Base-by-base conservation (phyloP, 2,113 vertebrate species). In the Gnathonemus longibarbis region DNA sequence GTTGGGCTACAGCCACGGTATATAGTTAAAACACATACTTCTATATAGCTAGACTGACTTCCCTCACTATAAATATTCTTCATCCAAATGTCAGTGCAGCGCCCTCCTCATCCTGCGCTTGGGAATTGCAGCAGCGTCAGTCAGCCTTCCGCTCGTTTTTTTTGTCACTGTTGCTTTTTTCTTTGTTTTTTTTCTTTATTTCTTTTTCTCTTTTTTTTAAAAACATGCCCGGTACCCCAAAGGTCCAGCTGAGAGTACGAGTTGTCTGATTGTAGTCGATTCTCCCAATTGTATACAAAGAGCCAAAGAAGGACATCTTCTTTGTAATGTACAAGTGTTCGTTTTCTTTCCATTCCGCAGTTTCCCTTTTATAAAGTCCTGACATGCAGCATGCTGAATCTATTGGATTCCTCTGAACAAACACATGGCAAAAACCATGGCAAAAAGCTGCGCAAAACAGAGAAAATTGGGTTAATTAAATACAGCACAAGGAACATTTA, bases 351-450 rank as follows among this genome's bases (percentile, higher is more conserved):
- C 93, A 89, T 56, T 49, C 88, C 58, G 66, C 91, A 88, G 92
- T 92, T 92, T 95, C 94, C 94, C 94, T 95, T 95, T 94, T 93
- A 58, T 77, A 90, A 94, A 93, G 42, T 92, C 91, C 91, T 94
- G 91, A 88, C 87, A 88, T 90, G 84, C 91, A 87, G 91, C 49
- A 88, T 91, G 88, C 88, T 45, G 24, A 88, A 91, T 91, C 93
- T 98, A 98, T 92, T 99, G 98, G 95, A 99, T 98, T 92, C 98
- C 97, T 91, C 97, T 96, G 93, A 99, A 99, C 94, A 99, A 97
- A 94, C 98, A 99, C 97, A 99, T 98, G 35, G 98, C 98, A 46
- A 99, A 98, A 91, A 98, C 95, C 98, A 99, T 99, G 93, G 97
- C 97, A 1, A 97, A 97, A 9, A 99, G 96, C 98, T 99, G 95